Evolutionary conservation across 2,888 invertebrate genomes (phyloP), one percentile per base, ranked within the genome.

Genomic region (Koerneria pararmatus): DNA sequence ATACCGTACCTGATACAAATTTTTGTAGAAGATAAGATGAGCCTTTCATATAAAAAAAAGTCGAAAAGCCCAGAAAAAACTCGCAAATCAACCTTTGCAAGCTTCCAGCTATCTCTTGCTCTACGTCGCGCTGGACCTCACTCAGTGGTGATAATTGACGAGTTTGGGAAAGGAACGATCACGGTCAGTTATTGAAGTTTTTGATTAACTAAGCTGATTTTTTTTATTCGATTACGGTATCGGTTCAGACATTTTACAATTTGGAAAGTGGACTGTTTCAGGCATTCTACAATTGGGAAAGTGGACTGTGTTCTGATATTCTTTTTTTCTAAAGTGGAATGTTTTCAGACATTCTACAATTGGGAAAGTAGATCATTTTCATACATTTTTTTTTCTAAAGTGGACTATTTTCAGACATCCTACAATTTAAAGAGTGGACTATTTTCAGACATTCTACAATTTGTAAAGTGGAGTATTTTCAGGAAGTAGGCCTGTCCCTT

Each of bases 131-230:
- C 89, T 0, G 88, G 88, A 0, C 83, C 86, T 0, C 85, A 86
- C 70, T 91, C 92, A 0, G 84, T 95, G 2, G 86, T 94, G 0
- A 86, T 94, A 35, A 86, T 93, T 46, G 94, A 95, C 85, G 93
- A 93, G 86, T 92, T 93, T 86, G 93, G 93, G 3, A 89, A 90
- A 83, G 91, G 92, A 69, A 93, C 93, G 1, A 83, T 85, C 74
- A 82, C 83, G 65, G 85, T 85, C 75, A 71, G 80, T 73, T 29
- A 49, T 59, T 24, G n/a, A 29, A 15, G 1, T 56, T 11, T 29
- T 6, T 24, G n/a, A 24, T 11, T 24, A 27, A 58, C 22, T 11
- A 29, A 58, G 37, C 35, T n/a, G n/a, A n/a, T n/a, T n/a, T n/a
- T n/a, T n/a, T n/a, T n/a, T n/a, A n/a, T n/a, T n/a, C n/a, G n/a